Evolutionary conservation across 2,113 vertebrate species (phyloP).

Genomic region (Piliocolobus tephrosceles): DNA sequence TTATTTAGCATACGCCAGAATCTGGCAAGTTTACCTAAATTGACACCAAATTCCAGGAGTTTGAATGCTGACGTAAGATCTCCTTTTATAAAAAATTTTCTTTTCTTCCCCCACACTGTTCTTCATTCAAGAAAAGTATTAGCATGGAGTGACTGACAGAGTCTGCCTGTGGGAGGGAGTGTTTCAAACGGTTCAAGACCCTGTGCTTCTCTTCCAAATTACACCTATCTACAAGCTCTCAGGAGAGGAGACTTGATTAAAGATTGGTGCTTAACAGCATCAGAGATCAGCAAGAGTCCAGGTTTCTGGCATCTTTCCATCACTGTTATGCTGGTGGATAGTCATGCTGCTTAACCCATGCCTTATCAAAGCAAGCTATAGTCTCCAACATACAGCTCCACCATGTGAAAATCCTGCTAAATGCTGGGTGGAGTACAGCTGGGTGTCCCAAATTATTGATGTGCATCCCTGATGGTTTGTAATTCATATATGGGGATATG

Average conservation of each 20-base stretch:
- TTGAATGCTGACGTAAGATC: slow-evolving; percentile 39
- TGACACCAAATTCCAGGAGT: slow-evolving; percentile 73
- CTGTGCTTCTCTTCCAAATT: slow-evolving; percentile 33
- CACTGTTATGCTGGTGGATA: background rate
- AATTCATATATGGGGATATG: background rate
- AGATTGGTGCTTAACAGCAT: slow-evolving; percentile 31
- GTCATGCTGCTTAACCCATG: background rate
- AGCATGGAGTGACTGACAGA: background rate
- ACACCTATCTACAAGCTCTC: slow-evolving; percentile 27
- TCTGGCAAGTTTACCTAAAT: slow-evolving; percentile 71
- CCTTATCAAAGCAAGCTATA: background rate
- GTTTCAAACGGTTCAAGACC: slow-evolving; percentile 33
- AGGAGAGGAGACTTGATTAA: background rate
- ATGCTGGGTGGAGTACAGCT: background rate
- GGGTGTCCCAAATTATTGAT: background rate
- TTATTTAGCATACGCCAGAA: slow-evolving; percentile 19
- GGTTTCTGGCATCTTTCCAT: background rate
- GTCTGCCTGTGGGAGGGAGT: background rate
- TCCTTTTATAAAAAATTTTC: background rate
- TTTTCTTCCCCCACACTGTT: background rate
- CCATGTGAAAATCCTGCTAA: background rate
- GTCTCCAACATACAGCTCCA: background rate
- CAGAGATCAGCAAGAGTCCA: background rate
- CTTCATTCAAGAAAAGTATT: slow-evolving; percentile 50
- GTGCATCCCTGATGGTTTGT: background rate